Evolutionary conservation across 2,113 vertebrate genomes (phyloP).

Genomic region (Phylloscopus trochilus): DNA sequence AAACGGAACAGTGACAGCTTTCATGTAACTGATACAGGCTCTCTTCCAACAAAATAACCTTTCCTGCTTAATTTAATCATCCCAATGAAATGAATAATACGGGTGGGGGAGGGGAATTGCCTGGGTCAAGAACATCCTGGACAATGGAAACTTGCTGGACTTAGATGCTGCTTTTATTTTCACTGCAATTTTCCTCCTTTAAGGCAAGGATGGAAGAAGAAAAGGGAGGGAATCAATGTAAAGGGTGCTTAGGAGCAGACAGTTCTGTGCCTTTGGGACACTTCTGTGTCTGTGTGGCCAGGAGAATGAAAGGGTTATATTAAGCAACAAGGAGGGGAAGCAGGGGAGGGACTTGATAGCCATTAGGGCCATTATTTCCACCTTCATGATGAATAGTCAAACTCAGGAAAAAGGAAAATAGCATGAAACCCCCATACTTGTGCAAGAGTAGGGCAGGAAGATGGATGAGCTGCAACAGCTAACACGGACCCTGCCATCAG

Average conservation of each 20-base stretch:
- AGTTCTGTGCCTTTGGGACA: background rate
- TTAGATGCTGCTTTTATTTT: background rate
- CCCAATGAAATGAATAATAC: conserved; percentile 35
- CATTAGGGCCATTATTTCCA: conserved; percentile 27
- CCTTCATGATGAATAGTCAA: background rate
- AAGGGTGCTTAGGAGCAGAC: background rate
- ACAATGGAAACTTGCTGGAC: background rate
- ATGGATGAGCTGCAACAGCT: background rate
- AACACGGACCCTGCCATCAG: background rate
- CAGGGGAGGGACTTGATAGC: background rate
- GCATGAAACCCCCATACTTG: background rate
- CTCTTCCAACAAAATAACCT: conserved; percentile 58
- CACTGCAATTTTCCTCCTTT: background rate
- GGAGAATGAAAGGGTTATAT: background rate
- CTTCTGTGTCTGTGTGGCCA: background rate
- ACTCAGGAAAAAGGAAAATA: background rate
- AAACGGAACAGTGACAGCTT: conserved; percentile 55
- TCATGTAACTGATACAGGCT: conserved; percentile 40
- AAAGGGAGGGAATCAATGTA: background rate
- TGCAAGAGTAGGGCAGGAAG: background rate
- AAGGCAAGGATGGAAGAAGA: background rate
- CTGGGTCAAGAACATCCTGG: conserved; percentile 27
- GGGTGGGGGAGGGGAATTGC: background rate
- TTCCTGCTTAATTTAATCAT: conserved; percentile 50
- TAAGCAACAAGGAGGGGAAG: background rate